These are phyloP conservation scores for Drosophila pseudotakahashii DNA, from an alignment of 2,888 invertebrate species.

Conservation along the genomic window DNA sequence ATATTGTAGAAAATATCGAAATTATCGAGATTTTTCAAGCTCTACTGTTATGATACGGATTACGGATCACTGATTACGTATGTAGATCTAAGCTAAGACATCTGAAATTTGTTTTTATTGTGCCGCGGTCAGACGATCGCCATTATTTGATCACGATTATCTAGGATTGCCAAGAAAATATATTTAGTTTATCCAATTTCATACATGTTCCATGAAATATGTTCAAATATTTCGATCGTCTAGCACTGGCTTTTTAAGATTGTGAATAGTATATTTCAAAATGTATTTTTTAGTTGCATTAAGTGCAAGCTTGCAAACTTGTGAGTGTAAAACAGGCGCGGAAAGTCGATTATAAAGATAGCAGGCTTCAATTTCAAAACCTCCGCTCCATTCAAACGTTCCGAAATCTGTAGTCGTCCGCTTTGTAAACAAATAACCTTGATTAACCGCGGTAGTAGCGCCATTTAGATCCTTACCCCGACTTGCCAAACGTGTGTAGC, in stretches of 20 bases:
- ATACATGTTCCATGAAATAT: too few species aligned
- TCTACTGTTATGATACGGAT: neutral
- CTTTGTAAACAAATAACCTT: neutral
- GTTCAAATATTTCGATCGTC: too few species aligned
- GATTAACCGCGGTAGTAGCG: neutral
- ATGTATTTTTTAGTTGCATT: neutral
- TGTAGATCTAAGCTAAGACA: constrained; percentile 1
- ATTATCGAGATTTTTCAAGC: too few species aligned
- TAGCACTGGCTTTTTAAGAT: too few species aligned
- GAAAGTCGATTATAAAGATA: neutral
- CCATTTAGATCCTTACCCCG: neutral
- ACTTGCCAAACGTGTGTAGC: constrained; percentile 1
- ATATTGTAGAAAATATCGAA: too few species aligned
- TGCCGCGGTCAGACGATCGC: neutral
- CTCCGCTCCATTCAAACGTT: neutral
- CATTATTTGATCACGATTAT: too few species aligned
- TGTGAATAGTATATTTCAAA: neutral
- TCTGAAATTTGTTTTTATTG: neutral
- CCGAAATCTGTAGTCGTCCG: neutral
- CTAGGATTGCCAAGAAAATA: too few species aligned
- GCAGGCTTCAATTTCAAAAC: neutral
- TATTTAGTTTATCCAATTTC: too few species aligned
- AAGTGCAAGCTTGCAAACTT: neutral
- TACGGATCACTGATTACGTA: neutral
- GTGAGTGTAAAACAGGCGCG: neutral